phyloP scores from a whole-genome alignment of 2,113 vertebrate species.

The Phaethon lepturus region DNA sequence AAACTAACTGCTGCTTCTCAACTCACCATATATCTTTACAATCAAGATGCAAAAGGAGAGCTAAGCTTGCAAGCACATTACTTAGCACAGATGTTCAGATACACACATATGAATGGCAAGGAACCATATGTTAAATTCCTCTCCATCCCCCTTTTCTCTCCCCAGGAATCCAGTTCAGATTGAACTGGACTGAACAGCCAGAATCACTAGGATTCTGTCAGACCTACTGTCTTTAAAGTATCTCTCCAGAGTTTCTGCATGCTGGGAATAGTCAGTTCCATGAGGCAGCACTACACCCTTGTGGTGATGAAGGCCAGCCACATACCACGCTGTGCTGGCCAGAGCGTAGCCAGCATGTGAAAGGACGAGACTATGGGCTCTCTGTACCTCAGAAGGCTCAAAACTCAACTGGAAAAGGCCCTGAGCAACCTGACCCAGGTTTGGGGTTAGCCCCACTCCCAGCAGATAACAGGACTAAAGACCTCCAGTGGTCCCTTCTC shows the following conservation, averaged over 20 bases:
- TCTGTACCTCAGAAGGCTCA: neutral
- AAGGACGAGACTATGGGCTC: neutral
- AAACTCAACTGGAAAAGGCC: neutral
- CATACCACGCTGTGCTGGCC: neutral
- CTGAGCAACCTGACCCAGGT: neutral
- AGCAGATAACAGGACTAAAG: neutral
- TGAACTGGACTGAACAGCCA: neutral
- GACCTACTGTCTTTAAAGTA: neutral
- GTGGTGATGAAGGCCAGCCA: neutral
- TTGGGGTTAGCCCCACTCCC: neutral
- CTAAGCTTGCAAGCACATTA: neutral
- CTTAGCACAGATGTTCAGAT: neutral
- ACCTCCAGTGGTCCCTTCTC: neutral
- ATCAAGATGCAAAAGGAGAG: neutral
- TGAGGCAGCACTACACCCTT: neutral
- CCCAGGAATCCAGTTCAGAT: neutral
- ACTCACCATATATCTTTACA: neutral
- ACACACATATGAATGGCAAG: rapidly evolving
- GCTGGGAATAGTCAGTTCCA: neutral
- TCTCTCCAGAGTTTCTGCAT: neutral
- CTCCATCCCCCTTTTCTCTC: neutral
- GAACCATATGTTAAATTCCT: neutral
- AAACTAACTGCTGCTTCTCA: neutral
- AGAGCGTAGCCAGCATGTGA: neutral
- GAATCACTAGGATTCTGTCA: neutral